A percentile compares a stretch with the other conserved stretches of the same genome.
Evolutionary conservation across 2,113 vertebrate species (phyloP).

Genomic region (Tretioscincus oriximinensis): DNA sequence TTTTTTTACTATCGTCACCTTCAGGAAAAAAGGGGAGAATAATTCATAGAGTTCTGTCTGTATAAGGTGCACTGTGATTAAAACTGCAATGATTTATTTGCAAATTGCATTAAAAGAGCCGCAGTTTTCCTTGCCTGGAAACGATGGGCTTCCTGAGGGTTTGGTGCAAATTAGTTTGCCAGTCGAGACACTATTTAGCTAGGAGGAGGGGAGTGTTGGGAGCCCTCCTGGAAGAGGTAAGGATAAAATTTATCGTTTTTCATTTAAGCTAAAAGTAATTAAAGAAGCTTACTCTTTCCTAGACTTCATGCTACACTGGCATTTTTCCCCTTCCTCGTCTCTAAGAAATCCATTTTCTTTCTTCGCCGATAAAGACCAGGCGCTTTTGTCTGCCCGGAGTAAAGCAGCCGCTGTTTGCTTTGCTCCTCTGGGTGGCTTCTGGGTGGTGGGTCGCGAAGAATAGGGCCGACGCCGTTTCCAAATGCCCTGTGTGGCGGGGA

Average conservation of each 20-base stretch:
- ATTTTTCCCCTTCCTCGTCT: neutral
- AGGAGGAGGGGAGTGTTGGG: constrained; percentile 11
- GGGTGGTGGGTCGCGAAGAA: constrained; percentile 8
- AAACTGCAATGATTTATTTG: constrained; percentile 44
- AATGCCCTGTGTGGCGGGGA: neutral
- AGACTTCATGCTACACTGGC: neutral
- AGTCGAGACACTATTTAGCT: constrained; percentile 25
- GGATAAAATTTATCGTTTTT: constrained; percentile 25
- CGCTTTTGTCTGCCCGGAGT: neutral
- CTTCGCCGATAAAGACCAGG: neutral
- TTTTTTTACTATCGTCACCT: neutral
- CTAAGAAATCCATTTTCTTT: neutral
- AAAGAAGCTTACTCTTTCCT: neutral
- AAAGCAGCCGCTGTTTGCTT: constrained; percentile 8
- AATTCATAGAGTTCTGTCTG: constrained; percentile 31
- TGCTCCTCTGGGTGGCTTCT: constrained; percentile 2
- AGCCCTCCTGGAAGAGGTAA: neutral
- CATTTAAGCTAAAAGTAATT: constrained; percentile 13
- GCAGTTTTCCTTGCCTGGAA: constrained; percentile 19
- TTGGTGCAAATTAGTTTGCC: constrained; percentile 54
- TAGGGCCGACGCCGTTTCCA: neutral
- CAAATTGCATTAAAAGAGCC: constrained; percentile 22
- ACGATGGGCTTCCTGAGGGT: constrained; percentile 30
- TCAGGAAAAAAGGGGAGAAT: constrained; percentile 9
- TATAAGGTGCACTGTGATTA: constrained; percentile 31